Base-by-base conservation (phyloP, 2,888 invertebrate genomes). In the Fragum sueziense region DNA sequence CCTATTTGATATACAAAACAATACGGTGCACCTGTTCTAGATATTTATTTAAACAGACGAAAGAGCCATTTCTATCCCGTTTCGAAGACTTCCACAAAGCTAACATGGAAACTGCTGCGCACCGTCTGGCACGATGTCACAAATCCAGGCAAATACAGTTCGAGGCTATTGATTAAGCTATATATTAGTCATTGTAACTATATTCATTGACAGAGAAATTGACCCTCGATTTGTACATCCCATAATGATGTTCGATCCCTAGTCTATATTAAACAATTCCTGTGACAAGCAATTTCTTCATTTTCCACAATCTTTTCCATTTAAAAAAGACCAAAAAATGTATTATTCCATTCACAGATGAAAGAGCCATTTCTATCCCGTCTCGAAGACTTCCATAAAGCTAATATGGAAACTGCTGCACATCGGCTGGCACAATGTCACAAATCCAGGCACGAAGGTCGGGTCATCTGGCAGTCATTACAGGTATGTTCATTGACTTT, bases 11-110 rank as follows among this genome's bases (percentile, higher is more conserved):
- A n/a, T n/a, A n/a, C n/a, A n/a, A n/a, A n/a, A n/a, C n/a, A n/a
- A n/a, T n/a, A n/a, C n/a, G n/a, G n/a, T n/a, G n/a, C n/a, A n/a
- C n/a, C n/a, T n/a, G n/a, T n/a, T n/a, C n/a, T n/a, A n/a, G n/a
- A n/a, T n/a, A n/a, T n/a, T n/a, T n/a, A n/a, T 47, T 54, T 69
- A 70, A 27, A n/a, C 73, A 80, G 80, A 22, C 73, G 73, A 80
- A 76, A 41, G 59, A 73, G 47, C 37, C 41, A 11, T 73, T 76
- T 37, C 22, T 73, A 22, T 34, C 54, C 4, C 69, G 41, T 7
- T 34, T 80, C 14, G 76, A 80, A 25, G 70, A 59, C 3, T 52
- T 54, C 27, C 80, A 80, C 65, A 33, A 70, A 22, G 31, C 41
- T n/a, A 76, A 59, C 70, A 33, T 70, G 29, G 29, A 54, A 3